These are phyloP conservation scores for Dicycla oo DNA, from an alignment of 2,888 invertebrate species.

Conservation along the genomic window DNA sequence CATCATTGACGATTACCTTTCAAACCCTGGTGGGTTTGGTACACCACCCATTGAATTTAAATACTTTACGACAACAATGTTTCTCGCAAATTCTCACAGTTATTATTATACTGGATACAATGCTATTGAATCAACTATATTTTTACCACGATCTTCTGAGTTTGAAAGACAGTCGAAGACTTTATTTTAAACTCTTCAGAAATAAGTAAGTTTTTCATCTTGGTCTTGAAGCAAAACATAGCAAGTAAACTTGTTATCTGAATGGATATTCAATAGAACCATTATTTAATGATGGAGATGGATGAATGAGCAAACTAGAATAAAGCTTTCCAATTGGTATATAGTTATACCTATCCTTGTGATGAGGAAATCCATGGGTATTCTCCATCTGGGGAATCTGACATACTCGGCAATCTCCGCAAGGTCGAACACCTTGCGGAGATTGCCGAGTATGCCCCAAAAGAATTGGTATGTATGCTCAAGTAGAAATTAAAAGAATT, in stretches of 20 bases:
- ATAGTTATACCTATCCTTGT: background rate
- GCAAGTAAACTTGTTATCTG: too few species aligned
- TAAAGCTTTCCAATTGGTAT: background rate
- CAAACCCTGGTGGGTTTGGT: too few species aligned
- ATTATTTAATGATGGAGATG: background rate
- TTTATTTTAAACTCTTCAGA: background rate
- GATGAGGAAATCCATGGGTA: background rate
- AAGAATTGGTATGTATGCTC: too few species aligned
- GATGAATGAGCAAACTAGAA: too few species aligned
- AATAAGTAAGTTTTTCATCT: slow-evolving; percentile 1
- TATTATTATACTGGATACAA: slow-evolving; percentile 17
- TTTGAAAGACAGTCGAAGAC: background rate
- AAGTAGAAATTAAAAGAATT: too few species aligned
- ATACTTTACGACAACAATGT: slow-evolving; percentile 4
- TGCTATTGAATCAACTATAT: slow-evolving; percentile 9
- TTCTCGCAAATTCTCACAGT: slow-evolving; percentile 38
- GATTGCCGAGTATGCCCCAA: too few species aligned
- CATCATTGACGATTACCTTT: slow-evolving; percentile 22
- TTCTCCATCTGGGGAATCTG: background rate
- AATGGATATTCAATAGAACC: too few species aligned
- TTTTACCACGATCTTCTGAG: background rate
- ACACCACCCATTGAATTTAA: slow-evolving; percentile 20
- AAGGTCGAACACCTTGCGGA: too few species aligned
- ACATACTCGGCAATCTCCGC: too few species aligned
- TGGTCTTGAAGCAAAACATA: background rate